These are phyloP conservation scores for Epistrophella euchroma DNA, from an alignment of 2,888 invertebrate species.

Conservation along the genomic window DNA sequence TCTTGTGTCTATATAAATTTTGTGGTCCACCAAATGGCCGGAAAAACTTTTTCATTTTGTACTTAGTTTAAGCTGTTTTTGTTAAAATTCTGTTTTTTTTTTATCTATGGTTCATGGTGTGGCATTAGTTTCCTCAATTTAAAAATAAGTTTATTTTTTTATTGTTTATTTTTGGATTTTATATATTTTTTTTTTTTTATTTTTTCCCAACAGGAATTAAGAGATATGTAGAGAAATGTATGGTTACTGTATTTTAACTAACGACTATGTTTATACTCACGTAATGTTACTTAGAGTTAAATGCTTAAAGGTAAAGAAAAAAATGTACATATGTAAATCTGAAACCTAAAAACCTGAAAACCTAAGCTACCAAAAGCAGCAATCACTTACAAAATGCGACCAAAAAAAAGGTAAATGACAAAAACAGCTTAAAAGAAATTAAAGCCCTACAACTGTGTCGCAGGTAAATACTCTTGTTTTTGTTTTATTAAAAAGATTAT, in stretches of 20 bases:
- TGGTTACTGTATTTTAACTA: background rate
- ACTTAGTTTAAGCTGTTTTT: conserved; percentile 72
- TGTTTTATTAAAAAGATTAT: background rate
- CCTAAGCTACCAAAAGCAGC: conserved; percentile 67
- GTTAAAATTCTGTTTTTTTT: conserved; percentile 52
- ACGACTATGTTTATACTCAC: background rate
- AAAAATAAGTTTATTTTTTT: conserved; percentile 17
- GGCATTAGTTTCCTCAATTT: conserved; percentile 33
- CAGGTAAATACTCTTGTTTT: background rate
- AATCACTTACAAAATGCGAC: conserved; percentile 44
- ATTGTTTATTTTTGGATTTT: background rate
- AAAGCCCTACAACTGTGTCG: background rate
- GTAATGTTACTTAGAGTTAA: conserved; percentile 6
- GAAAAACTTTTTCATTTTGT: conserved; percentile 65
- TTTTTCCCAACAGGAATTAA: background rate
- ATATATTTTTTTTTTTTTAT: background rate
- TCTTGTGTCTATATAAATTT: conserved; percentile 45
- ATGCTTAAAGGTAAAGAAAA: conserved; percentile 21
- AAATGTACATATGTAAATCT: conserved; percentile 45
- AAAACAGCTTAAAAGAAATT: conserved; percentile 16
- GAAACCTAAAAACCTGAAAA: conserved; percentile 72
- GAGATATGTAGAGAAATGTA: background rate
- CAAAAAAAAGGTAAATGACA: conserved; percentile 30
- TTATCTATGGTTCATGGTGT: conserved; percentile 30
- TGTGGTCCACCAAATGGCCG: conserved; percentile 68